Percentiles rank a stretch among this genome's conserved stretches.
Conservation (phyloP, 2,797 vertebrate genomes). For the Eulemur coronatus region DNA sequence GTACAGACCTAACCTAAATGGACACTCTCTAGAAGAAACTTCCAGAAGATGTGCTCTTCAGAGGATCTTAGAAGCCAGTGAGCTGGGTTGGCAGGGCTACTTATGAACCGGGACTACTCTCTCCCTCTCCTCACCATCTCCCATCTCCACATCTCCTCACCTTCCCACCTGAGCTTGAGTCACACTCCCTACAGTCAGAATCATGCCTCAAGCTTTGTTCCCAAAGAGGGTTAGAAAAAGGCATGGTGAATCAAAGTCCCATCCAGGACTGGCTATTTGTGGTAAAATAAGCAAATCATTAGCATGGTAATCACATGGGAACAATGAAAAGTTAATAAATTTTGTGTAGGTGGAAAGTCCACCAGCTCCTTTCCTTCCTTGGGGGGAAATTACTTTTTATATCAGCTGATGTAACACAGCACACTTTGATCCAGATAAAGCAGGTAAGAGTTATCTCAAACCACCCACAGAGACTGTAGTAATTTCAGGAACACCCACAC, state of each 20-base stretch:
- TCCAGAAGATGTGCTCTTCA: background rate
- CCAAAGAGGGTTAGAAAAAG: background rate
- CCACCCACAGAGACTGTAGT: background rate
- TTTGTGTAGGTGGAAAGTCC: background rate
- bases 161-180: background rate
- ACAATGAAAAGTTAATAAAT: background rate
- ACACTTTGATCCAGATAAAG: background rate
- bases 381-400: background rate
- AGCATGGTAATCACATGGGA: background rate
- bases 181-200: background rate
- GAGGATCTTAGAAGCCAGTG: background rate
- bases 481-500: background rate
- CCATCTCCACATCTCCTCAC: background rate
- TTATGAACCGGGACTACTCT: background rate
- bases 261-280: background rate
- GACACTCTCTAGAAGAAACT: background rate
- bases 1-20: background rate
- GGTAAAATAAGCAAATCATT: conserved; percentile 10
- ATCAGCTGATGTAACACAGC: background rate
- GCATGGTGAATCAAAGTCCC: background rate
- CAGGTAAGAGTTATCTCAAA: conserved; percentile 11
- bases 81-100: background rate
- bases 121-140: background rate
- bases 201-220: background rate
- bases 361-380: conserved; percentile 27